A percentile compares a stretch with the other conserved stretches of the same genome.
Evolutionary conservation across 2,113 vertebrate genomes (phyloP).

Genomic region (Clarias batrachus): DNA sequence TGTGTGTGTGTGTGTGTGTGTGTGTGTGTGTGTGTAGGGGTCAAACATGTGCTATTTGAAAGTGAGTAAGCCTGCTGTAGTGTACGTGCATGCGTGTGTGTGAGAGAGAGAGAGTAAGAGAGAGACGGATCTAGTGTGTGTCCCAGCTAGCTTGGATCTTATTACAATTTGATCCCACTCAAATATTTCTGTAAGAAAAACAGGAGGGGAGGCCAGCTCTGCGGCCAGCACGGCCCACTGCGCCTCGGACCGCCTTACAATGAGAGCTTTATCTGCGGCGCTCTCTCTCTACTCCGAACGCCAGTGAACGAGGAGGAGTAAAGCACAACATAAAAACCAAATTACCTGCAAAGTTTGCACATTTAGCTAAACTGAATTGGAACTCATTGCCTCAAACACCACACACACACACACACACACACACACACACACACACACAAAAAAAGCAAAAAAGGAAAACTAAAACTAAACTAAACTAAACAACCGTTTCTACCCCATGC

Average conservation of each 20-base stretch:
- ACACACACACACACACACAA: not conserved
- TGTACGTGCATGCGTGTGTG: slow-evolving; percentile 28
- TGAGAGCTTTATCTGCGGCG: slow-evolving; percentile 72
- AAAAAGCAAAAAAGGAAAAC: too few species aligned
- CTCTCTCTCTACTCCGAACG: slow-evolving; percentile 59
- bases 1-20: not conserved
- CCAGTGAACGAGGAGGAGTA: slow-evolving; percentile 66
- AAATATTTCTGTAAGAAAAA: slow-evolving; percentile 82
- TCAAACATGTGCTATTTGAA: slow-evolving; percentile 26
- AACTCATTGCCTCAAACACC: slow-evolving; percentile 18
- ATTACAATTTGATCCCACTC: slow-evolving; percentile 82
- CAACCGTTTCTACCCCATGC: not conserved
- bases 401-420: not conserved
- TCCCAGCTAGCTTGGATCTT: slow-evolving; percentile 72
- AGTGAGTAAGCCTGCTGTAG: slow-evolving; percentile 7
- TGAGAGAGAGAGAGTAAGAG: slow-evolving; percentile 44
- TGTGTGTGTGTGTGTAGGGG: slow-evolving; percentile 28
- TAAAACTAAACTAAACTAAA: too few species aligned
- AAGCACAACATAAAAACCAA: slow-evolving; percentile 67
- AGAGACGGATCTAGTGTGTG: slow-evolving; percentile 58
- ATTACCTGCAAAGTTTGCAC: slow-evolving; percentile 59
- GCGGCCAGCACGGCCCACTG: slow-evolving; percentile 67
- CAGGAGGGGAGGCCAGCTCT: slow-evolving; percentile 68
- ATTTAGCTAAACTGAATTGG: slow-evolving; percentile 52
- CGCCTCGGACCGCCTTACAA: slow-evolving; percentile 68